Evolutionary conservation across 1,140 invertebrate genomes (phyloP).

Genomic region (Doryteuthis pealeii): DNA sequence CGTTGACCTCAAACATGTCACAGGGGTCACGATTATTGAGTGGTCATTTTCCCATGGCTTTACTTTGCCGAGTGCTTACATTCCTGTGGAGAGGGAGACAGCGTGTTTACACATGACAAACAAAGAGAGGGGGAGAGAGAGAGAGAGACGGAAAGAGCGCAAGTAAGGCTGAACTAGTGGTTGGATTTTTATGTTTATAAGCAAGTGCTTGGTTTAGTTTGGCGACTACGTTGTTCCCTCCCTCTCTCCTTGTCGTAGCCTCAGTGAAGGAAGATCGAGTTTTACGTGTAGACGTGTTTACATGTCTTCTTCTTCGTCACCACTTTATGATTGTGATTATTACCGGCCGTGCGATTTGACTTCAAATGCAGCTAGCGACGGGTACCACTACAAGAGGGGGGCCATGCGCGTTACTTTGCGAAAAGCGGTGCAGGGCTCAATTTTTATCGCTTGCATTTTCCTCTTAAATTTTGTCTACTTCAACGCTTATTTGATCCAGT

Average conservation of each 20-base stretch:
- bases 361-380: not conserved
- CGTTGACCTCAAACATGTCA: not conserved
- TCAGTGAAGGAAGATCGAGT: too few relatives aligned
- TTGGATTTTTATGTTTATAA: too few relatives aligned
- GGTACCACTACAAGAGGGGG: not conserved
- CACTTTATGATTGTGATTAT: not conserved
- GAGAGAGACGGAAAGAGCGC: too few relatives aligned
- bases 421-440: not conserved
- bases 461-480: slow-evolving; percentile 5
- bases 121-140: not conserved
- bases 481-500: not conserved
- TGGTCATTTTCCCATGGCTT: slow-evolving; percentile 9
- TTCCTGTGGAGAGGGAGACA: not conserved
- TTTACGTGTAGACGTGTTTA: too few relatives aligned
- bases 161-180: too few relatives aligned
- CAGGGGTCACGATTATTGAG: not conserved
- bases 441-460: not conserved
- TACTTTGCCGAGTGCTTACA: too few relatives aligned
- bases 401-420: slow-evolving; percentile 8
- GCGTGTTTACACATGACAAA: not conserved
- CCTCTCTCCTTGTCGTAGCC: too few relatives aligned
- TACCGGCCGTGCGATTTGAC: not conserved
- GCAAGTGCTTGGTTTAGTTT: too few relatives aligned
- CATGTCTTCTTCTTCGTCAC: not conserved
- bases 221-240: too few relatives aligned